Conservation (phyloP, 2,888 invertebrate genomes). For the Thalpophila matura region DNA sequence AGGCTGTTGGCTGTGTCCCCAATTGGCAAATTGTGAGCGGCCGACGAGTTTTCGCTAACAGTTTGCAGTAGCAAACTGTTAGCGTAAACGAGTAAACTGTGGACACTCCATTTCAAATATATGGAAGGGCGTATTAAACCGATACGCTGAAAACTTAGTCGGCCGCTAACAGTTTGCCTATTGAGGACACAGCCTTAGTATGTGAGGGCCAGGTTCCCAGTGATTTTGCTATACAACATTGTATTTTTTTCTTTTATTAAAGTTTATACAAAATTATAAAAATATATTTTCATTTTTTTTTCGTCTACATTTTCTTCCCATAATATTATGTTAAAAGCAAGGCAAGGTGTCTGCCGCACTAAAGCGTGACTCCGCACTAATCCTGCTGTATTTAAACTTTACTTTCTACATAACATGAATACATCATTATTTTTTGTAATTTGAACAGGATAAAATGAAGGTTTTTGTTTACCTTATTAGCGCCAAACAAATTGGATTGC, state of each 20-base stretch:
- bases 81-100: no score
- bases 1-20: no score
- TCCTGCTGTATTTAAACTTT: conserved; percentile 45
- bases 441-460: conserved; percentile 9
- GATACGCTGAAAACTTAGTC: no score
- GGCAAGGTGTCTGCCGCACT: conserved; percentile 31
- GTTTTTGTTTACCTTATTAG: conserved; percentile 36
- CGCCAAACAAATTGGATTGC: not conserved
- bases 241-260: conserved; percentile 53
- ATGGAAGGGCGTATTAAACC: no score
- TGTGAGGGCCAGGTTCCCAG: not conserved
- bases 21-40: no score
- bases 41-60: no score
- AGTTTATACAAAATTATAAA: conserved; percentile 50
- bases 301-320: conserved; percentile 18
- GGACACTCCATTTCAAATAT: no score
- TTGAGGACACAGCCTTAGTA: no score
- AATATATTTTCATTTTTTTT: conserved; percentile 17
- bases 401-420: conserved; percentile 53
- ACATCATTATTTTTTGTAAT: conserved; percentile 39
- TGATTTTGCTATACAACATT: conserved; percentile 25
- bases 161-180: no score
- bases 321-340: conserved; percentile 52
- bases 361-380: conserved; percentile 69
- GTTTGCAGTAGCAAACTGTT: no score